Percentiles rank a stretch among this genome's conserved stretches.
Conservation (phyloP, 2,797 vertebrate species). For the Sebastes itinus region DNA sequence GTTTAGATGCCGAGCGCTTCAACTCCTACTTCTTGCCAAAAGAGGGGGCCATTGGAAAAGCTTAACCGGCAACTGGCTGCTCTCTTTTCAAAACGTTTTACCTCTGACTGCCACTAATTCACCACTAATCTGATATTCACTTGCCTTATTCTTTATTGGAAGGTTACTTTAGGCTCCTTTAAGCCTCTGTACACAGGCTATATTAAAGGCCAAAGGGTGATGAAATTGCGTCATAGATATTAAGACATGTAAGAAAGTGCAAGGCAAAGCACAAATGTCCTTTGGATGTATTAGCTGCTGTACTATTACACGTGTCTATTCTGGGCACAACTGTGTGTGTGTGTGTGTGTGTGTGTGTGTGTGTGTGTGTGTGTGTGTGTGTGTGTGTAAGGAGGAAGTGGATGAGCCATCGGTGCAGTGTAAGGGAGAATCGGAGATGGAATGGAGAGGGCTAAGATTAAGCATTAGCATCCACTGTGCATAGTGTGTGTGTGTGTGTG, state of each 20-base stretch:
- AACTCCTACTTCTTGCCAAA: slow-evolving; percentile 57
- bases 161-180: background rate
- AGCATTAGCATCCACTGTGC: background rate
- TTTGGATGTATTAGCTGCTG: background rate
- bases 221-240: background rate
- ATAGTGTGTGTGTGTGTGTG: background rate
- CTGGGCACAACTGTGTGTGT: background rate
- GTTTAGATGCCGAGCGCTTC: background rate
- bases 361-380: background rate
- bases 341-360: background rate
- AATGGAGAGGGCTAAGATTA: background rate
- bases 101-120: background rate
- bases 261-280: slow-evolving; percentile 2
- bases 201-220: background rate
- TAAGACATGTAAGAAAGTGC: background rate
- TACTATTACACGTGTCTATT: slow-evolving; percentile 6
- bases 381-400: background rate
- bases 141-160: background rate
- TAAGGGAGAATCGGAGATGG: background rate
- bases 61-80: background rate
- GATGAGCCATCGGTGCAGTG: background rate
- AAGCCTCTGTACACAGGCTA: background rate
- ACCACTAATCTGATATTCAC: background rate
- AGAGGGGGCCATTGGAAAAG: slow-evolving; percentile 75
- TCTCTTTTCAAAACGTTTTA: background rate